phyloP scores from a whole-genome alignment of 2,113 vertebrate genomes.

The Ceyx cyanopectus region DNA sequence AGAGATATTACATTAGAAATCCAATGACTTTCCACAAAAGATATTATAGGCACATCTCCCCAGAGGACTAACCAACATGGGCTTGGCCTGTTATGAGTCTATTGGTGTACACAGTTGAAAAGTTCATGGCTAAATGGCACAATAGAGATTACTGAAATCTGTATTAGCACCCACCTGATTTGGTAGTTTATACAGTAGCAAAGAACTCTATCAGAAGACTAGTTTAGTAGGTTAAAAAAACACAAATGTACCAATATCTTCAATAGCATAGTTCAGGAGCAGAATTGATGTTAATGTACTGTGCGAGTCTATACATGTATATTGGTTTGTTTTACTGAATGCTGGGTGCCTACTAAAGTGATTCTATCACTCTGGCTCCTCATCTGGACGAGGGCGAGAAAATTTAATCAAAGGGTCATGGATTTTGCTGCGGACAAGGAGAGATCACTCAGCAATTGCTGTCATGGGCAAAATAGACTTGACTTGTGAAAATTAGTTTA shows the following conservation, averaged over 20 bases:
- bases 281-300: neutral
- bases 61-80: neutral
- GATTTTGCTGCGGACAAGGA: neutral
- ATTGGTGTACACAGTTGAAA: neutral
- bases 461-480: too few species aligned
- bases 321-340: neutral
- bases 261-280: too few species aligned
- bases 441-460: neutral
- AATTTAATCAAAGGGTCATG: neutral
- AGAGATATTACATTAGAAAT: conserved; percentile 23
- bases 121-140: neutral
- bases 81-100: neutral
- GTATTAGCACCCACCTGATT: neutral
- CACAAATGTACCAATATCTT: too few species aligned
- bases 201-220: neutral
- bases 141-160: neutral
- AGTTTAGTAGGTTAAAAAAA: neutral
- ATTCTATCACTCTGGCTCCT: neutral
- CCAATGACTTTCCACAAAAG: neutral
- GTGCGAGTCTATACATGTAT: neutral
- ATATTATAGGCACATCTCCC: neutral
- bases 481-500: too few species aligned
- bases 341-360: neutral
- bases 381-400: neutral
- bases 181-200: accelerated